These are phyloP conservation scores for Gila orcuttii DNA, from an alignment of 2,113 vertebrate genomes.

Conservation along the genomic window DNA sequence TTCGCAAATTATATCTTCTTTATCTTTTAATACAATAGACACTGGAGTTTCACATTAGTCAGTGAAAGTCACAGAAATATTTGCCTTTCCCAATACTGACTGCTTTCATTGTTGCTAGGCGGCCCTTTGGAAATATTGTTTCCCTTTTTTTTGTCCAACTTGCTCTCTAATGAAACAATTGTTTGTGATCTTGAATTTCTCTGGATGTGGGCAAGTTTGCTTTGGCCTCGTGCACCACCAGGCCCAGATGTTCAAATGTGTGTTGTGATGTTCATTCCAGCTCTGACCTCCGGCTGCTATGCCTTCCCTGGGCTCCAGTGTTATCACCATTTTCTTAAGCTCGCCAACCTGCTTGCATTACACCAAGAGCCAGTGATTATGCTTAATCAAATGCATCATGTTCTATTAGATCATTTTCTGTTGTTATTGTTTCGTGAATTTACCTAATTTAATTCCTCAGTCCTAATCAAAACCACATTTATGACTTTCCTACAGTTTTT, in stretches of 20 bases:
- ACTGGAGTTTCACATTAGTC: background rate
- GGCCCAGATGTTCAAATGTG: slow-evolving; percentile 50
- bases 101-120: slow-evolving; percentile 1
- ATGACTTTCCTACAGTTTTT: background rate
- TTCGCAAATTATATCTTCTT: slow-evolving; percentile 7
- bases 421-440: slow-evolving; percentile 23
- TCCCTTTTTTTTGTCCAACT: background rate
- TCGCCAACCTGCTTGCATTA: slow-evolving; percentile 10
- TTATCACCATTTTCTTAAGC: slow-evolving; percentile 18
- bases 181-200: slow-evolving; percentile 26
- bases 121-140: background rate
- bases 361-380: slow-evolving; percentile 19
- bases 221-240: slow-evolving; percentile 12
- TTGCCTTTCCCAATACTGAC: background rate
- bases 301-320: background rate
- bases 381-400: slow-evolving; percentile 32
- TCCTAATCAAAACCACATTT: slow-evolving; percentile 22
- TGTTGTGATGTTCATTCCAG: slow-evolving; percentile 12
- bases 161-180: slow-evolving; percentile 3
- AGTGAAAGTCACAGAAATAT: slow-evolving; percentile 31
- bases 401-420: slow-evolving; percentile 35
- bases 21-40: background rate
- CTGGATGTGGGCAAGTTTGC: slow-evolving; percentile 27
- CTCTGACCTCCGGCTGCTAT: slow-evolving; percentile 16
- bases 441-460: slow-evolving; percentile 17